phyloP scores from a whole-genome alignment of 2,888 invertebrate species.

The Microplitis deprimator region DNA sequence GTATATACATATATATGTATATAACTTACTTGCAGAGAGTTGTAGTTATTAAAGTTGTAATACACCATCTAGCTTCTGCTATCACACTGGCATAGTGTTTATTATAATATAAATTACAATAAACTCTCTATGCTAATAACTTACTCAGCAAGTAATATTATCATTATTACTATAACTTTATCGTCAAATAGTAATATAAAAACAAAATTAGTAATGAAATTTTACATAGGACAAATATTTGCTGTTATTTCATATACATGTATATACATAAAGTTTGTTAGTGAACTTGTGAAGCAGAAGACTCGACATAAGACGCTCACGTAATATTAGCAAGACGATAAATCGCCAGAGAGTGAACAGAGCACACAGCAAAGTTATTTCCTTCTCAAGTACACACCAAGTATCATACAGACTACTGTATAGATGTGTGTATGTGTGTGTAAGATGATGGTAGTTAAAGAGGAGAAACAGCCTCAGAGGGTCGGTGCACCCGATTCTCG shows the following conservation, averaged over 20 bases:
- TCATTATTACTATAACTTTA: neutral
- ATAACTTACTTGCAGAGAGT: slow-evolving; percentile 32
- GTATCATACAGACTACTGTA: slow-evolving; percentile 24
- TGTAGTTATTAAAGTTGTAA: slow-evolving; percentile 64
- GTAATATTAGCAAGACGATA: slow-evolving; percentile 58
- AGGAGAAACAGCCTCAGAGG: slow-evolving; percentile 32
- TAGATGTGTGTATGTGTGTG: neutral
- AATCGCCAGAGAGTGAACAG: slow-evolving; percentile 49
- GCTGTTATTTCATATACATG: neutral
- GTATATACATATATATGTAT: slow-evolving; percentile 16
- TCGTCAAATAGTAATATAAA: neutral
- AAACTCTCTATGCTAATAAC: neutral
- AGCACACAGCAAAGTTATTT: slow-evolving; percentile 49
- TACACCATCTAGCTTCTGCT: slow-evolving; percentile 21
- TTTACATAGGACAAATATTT: neutral
- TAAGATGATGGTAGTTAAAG: neutral
- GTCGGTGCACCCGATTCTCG: slow-evolving; percentile 56
- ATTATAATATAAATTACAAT: slow-evolving; percentile 1
- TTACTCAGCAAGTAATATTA: neutral
- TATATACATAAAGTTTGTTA: neutral
- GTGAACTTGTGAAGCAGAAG: slow-evolving; percentile 6
- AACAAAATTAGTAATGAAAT: slow-evolving; percentile 1
- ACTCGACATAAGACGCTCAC: neutral
- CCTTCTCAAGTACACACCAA: slow-evolving; percentile 34
- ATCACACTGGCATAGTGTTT: neutral